A percentile compares a stretch with the other conserved stretches of the same genome.
phyloP scores from a whole-genome alignment of 2,113 vertebrate species.

The Marmota monax region DNA sequence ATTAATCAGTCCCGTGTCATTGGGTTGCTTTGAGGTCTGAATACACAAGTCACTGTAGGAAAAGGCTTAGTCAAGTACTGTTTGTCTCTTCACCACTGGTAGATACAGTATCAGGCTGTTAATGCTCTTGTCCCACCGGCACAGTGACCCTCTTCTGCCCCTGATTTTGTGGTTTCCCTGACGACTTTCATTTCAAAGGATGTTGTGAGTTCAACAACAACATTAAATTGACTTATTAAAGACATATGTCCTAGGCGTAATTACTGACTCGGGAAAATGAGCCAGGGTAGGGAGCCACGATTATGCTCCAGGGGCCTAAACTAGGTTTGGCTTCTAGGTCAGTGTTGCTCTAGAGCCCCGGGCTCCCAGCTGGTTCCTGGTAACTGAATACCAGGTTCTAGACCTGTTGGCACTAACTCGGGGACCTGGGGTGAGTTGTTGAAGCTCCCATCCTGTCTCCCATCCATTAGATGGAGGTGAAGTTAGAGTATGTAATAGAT shows the following conservation, averaged over 20 bases:
- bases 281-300: neutral
- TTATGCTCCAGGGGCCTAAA: neutral
- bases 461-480: neutral
- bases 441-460: neutral
- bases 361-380: neutral
- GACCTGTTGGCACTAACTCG: neutral
- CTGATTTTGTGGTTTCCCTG: constrained; percentile 27
- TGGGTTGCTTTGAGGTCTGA: neutral
- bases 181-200: neutral
- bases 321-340: neutral
- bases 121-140: neutral
- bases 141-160: neutral
- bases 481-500: neutral
- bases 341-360: neutral
- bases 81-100: neutral
- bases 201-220: neutral
- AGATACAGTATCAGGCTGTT: fast-evolving
- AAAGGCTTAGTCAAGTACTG: neutral
- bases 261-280: constrained; percentile 51
- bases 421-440: neutral
- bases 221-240: neutral
- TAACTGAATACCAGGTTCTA: neutral
- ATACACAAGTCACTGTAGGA: neutral
- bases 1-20: neutral
- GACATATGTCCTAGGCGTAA: neutral